phyloP scores from a whole-genome alignment of 2,888 invertebrate species.

The Enchytraeus crypticus region DNA sequence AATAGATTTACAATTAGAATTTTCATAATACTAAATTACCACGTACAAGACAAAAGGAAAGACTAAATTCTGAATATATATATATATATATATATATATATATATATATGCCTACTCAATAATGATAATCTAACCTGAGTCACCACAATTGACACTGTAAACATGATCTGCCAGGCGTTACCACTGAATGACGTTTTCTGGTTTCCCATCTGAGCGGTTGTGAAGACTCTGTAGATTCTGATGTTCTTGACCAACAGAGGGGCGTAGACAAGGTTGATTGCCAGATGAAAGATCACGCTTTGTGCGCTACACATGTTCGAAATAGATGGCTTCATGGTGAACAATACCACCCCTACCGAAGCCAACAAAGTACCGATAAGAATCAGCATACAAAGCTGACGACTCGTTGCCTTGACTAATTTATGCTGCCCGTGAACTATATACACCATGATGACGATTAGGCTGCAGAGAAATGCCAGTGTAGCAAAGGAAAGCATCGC shows the following conservation, averaged over 20 bases:
- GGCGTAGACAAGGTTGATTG: slow-evolving; percentile 27
- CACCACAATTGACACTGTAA: neutral
- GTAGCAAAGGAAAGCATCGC: slow-evolving; percentile 5
- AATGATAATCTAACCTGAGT: too few species aligned
- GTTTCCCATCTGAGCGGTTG: slow-evolving; percentile 20
- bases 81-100: too few species aligned
- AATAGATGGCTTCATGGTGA: neutral
- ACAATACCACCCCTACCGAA: neutral
- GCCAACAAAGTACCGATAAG: neutral
- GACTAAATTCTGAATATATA: too few species aligned
- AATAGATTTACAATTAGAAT: too few species aligned
- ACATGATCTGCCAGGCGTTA: slow-evolving; percentile 7
- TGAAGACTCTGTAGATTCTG: slow-evolving; percentile 30
- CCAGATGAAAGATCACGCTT: slow-evolving; percentile 23
- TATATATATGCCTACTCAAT: too few species aligned
- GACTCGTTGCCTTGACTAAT: slow-evolving; percentile 7
- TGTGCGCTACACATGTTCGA: neutral
- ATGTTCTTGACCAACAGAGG: slow-evolving; percentile 28
- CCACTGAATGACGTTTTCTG: slow-evolving; percentile 6
- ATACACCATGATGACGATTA: neutral
- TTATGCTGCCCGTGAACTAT: neutral
- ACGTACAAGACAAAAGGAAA: too few species aligned
- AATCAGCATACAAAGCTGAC: slow-evolving; percentile 4
- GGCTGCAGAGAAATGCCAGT: slow-evolving; percentile 3
- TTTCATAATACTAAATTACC: too few species aligned